Evolutionary conservation across 2,888 invertebrate species (phyloP).

Genomic region (Protonemura montana): DNA sequence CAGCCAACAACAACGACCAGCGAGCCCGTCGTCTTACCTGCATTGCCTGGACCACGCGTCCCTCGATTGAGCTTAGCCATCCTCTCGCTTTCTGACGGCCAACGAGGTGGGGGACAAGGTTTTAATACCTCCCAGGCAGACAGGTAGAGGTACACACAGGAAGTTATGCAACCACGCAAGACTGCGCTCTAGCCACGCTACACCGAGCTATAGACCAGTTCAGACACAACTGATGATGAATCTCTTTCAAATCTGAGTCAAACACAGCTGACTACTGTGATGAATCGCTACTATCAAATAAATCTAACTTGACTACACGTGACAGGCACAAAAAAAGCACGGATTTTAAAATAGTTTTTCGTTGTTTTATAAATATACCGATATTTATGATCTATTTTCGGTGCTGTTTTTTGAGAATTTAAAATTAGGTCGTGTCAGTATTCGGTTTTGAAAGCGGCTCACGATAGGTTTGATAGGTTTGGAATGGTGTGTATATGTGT

Average conservation of each 20-base stretch:
- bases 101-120: neutral
- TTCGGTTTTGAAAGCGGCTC: no score
- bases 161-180: neutral
- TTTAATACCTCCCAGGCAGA: neutral
- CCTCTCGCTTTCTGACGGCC: neutral
- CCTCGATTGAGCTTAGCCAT: neutral
- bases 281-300: neutral
- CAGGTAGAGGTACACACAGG: neutral
- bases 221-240: neutral
- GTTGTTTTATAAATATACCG: neutral
- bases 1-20: no score
- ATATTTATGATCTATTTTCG: neutral
- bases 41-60: neutral
- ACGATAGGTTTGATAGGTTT: no score
- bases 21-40: neutral
- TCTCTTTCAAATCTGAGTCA: neutral
- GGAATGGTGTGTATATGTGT: neutral
- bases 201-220: neutral
- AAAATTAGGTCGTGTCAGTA: no score
- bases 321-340: neutral
- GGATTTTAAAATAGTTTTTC: neutral
- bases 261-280: neutral
- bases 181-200: neutral
- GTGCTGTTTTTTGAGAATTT: neutral
- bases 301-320: neutral